phyloP scores from a whole-genome alignment of 2,888 invertebrate species.

The Tryphoninae sp. region DNA sequence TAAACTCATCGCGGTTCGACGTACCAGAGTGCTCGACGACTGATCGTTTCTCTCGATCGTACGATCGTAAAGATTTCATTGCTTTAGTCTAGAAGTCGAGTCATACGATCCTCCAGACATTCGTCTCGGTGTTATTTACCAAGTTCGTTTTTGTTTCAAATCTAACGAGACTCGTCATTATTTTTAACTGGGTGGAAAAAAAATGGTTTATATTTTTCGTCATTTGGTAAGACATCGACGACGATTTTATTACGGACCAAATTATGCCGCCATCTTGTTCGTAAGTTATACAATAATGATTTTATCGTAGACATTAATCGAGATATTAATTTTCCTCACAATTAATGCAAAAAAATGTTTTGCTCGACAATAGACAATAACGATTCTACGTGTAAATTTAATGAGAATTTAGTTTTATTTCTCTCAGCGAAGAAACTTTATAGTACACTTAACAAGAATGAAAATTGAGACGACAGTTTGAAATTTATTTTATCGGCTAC shows the following conservation, averaged over 20 bases:
- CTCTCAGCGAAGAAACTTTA: too few species aligned
- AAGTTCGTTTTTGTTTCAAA: slow-evolving; percentile 1
- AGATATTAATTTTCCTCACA: too few species aligned
- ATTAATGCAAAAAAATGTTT: too few species aligned
- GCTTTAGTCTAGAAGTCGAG: background rate
- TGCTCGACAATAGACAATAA: too few species aligned
- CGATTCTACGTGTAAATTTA: too few species aligned
- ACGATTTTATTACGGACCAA: slow-evolving; percentile 24
- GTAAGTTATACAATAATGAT: slow-evolving; percentile 38
- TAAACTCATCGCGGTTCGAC: slow-evolving; percentile 33
- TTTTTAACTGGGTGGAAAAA: background rate
- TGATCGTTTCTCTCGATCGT: slow-evolving; percentile 5
- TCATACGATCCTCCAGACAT: background rate
- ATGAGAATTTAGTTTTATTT: too few species aligned
- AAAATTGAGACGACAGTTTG: too few species aligned
- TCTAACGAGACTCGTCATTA: background rate
- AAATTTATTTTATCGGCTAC: too few species aligned
- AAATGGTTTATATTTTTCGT: slow-evolving; percentile 49
- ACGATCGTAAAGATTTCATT: slow-evolving; percentile 29
- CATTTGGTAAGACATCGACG: slow-evolving; percentile 39
- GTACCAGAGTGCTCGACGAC: background rate
- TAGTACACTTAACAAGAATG: too few species aligned
- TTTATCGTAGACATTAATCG: too few species aligned
- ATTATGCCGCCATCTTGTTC: slow-evolving; percentile 20
- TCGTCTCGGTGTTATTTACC: background rate